phyloP scores from a whole-genome alignment of 2,888 invertebrate species.

The Norana najaformis region DNA sequence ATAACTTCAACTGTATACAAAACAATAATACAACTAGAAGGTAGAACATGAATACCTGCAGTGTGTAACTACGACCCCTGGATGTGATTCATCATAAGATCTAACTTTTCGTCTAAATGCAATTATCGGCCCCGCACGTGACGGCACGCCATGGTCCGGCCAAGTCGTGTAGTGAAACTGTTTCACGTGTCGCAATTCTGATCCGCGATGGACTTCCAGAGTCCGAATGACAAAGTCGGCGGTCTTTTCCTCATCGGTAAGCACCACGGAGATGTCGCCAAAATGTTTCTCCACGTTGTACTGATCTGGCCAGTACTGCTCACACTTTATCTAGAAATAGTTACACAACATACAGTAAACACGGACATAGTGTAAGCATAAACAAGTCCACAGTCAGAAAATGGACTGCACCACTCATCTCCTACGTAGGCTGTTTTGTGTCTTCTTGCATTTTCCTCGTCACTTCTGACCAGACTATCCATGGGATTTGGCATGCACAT shows the following conservation, averaged over 20 bases:
- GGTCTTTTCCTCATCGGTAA: conserved; percentile 85
- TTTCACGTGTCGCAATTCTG: conserved; percentile 41
- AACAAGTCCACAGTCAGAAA: background rate
- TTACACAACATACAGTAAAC: background rate
- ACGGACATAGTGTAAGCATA: background rate
- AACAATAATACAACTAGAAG: too few relatives aligned
- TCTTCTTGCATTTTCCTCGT: too few relatives aligned
- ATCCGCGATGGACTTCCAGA: conserved; percentile 71
- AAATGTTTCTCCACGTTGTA: conserved; percentile 78
- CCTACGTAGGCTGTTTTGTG: too few relatives aligned
- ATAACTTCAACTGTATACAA: too few relatives aligned
- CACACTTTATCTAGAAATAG: conserved; percentile 71
- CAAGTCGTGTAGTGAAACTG: conserved; percentile 48
- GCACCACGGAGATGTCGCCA: conserved; percentile 83
- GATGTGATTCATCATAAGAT: conserved; percentile 50
- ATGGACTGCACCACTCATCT: too few relatives aligned
- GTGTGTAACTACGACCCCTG: conserved; percentile 43
- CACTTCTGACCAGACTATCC: too few relatives aligned
- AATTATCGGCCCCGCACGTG: conserved; percentile 52
- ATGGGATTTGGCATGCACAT: too few relatives aligned
- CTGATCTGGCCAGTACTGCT: conserved; percentile 79
- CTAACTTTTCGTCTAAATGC: conserved; percentile 58
- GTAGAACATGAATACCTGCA: conserved; percentile 42
- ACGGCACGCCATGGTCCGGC: conserved; percentile 48
- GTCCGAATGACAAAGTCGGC: conserved; percentile 87